Base-by-base conservation (phyloP, 2,113 vertebrate genomes). In the Oncorhynchus masou region DNA sequence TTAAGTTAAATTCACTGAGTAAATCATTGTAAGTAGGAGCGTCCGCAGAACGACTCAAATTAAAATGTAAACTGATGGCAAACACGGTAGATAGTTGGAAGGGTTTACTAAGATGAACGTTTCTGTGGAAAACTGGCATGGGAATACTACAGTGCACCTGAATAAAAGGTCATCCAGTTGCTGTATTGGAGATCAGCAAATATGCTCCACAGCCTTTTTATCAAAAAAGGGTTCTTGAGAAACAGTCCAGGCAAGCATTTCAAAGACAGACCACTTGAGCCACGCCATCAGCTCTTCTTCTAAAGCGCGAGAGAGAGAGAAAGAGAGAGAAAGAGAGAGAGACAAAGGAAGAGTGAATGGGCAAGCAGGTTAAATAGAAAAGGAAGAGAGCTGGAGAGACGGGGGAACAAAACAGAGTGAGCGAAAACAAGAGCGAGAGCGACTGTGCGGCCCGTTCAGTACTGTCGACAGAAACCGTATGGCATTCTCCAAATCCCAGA, bases 391-490 rank as follows among this genome's bases (percentile, higher is more conserved):
- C 5, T 22, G 31, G 19, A 54, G 65, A 20, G 48, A 57, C 1
- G 65, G 22, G 65, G 24, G 19, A 57, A 2, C 31, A 25, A 54
- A 48, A 20, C 24, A 59, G 24, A 54, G 49, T 3, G 49, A 64
- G 3, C 11, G 24, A 12, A 39, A 5, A 20, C 34, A 11, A 70
- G 39, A 69, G 71, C 62, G 34, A 34, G 2, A 68, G 67, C 29
- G 39, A 49, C 29, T 80, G 3, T 66, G 29, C 11, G 80, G 7
- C 60, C 45, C 60, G 71, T 73, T 76, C 39, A 72, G 60, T 75
- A 79, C 73, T 81, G 82, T 80, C n/a, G 75, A 25, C 34, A 74
- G 74, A 80, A 87, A 83, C 79, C 74, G 16, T 77, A 80, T 87
- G 81, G 77, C 78, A 79, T 83, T 86, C 80, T 77, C 71, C 59